Evolutionary conservation across 2,797 vertebrate genomes (phyloP).

Genomic region (Mormyrops attenuatus): DNA sequence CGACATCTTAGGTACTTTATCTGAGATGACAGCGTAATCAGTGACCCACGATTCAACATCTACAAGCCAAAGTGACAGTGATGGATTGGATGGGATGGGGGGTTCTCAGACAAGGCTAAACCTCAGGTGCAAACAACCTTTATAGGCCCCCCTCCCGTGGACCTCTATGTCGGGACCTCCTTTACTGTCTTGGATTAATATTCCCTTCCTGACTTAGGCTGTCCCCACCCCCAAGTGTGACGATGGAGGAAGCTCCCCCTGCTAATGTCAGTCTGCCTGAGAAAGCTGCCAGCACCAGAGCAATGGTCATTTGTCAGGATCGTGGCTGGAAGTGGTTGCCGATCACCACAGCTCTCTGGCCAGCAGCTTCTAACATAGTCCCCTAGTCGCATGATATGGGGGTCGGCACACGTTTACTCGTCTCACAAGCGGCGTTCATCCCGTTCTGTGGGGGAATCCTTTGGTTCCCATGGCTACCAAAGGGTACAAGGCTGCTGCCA

Average conservation of each 20-base stretch:
- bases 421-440: not conserved
- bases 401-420: not conserved
- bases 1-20: not conserved
- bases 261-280: not conserved
- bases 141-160: not conserved
- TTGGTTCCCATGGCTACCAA: conserved; percentile 25
- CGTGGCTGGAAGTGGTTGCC: not conserved
- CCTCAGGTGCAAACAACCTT: not conserved
- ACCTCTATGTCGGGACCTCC: not conserved
- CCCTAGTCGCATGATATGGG: not conserved
- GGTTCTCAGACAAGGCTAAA: not conserved
- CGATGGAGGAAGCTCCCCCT: not conserved
- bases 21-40: not conserved
- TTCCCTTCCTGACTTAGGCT: not conserved
- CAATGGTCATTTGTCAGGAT: not conserved
- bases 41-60: not conserved
- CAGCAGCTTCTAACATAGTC: not conserved
- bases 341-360: not conserved
- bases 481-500: not conserved
- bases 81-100: not conserved
- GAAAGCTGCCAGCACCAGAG: not conserved
- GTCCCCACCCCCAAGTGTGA: not conserved
- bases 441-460: conserved; percentile 18
- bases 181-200: not conserved
- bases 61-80: not conserved